Evolutionary conservation across 2,797 vertebrate genomes (phyloP), one percentile per base, ranked within the genome.

Genomic region (Limosa lapponica): DNA sequence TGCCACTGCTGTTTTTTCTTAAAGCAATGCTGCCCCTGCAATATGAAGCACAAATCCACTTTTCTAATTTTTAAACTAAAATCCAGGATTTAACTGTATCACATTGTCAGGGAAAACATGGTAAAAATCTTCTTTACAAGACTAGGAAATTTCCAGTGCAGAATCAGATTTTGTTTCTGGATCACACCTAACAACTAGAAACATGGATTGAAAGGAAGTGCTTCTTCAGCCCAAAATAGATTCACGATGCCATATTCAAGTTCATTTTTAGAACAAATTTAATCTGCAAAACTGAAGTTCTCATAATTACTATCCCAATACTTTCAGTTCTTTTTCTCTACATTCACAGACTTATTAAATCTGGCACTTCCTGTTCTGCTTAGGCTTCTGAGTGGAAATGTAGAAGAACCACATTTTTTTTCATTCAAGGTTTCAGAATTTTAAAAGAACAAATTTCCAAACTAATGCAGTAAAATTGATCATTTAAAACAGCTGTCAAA

Each of bases 161-260:
- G 65, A 89, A 14, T 55, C 88, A 91, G 84, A 46, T 51, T 83
- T 92, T 86, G 44, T 55, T 90, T 94, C 55, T 92, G 86, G 72
- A 43, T 71, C 90, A 55, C 61, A 94, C 73, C 90, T 82, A 90
- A 85, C 36, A 89, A 86, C 37, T 49, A 79, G 72, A 85, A 89
- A 55, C 10, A 69, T 3, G 72, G 58, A 94, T 24, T 82, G 94
- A 90, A 96, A 91, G 65, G 46, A 97, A 95, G 87, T 52, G 70
- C 84, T 92, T 82, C 93, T 91, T 92, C 95, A 48, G 55, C 93
- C 82, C 92, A 94, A 83, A 94, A 97, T 91, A 97, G 85, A 91
- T 37, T 70, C 75, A 77, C 27, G 89, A 22, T 92, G 85, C 64
- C 83, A 85, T 28, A 89, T 80, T 87, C 96, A 92, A 96, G 87